Conservation (phyloP, 92 coral and sea anemone genomes). For the Palythoa grandiflora region DNA sequence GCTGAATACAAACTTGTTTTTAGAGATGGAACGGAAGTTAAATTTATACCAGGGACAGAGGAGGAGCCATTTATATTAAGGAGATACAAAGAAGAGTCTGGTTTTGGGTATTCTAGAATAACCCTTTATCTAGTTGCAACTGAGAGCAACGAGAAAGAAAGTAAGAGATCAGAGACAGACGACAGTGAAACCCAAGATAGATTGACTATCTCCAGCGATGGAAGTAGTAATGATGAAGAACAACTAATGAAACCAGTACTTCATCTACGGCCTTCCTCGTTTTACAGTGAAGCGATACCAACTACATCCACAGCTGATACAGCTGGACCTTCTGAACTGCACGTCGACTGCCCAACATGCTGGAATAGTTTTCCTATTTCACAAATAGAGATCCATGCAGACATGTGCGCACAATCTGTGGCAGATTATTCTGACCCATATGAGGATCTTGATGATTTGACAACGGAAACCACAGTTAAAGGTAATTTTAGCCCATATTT, state of each 20-base stretch:
- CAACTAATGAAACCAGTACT: slow-evolving; percentile 34
- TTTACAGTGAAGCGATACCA: slow-evolving; percentile 22
- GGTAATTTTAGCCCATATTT: slow-evolving; percentile 19
- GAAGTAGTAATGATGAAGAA: slow-evolving; percentile 40
- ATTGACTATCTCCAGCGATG: slow-evolving; percentile 43
- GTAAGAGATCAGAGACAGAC: slow-evolving; percentile 29
- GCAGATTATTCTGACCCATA: slow-evolving; percentile 60
- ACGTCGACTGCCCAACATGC: slow-evolving; percentile 62
- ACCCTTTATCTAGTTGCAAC: slow-evolving; percentile 52
- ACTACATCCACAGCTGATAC: slow-evolving; percentile 27
- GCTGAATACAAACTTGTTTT: slow-evolving; percentile 54
- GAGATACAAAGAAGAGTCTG: slow-evolving; percentile 68
- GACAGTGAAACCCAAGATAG: slow-evolving; percentile 39
- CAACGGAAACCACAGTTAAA: slow-evolving; percentile 13
- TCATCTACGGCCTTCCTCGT: slow-evolving; percentile 41
- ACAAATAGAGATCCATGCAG: slow-evolving; percentile 60
- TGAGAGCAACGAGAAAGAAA: slow-evolving; percentile 43
- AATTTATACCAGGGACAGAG: slow-evolving; percentile 62
- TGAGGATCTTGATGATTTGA: slow-evolving; percentile 20
- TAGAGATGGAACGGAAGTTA: slow-evolving; percentile 68
- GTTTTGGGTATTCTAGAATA: slow-evolving; percentile 68
- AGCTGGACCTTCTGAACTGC: slow-evolving; percentile 34
- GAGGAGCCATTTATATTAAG: slow-evolving; percentile 61
- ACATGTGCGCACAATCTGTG: slow-evolving; percentile 52
- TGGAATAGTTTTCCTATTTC: slow-evolving; percentile 50